Evolutionary conservation across 1,140 invertebrate species (phyloP).

Genomic region (Samia ricini): DNA sequence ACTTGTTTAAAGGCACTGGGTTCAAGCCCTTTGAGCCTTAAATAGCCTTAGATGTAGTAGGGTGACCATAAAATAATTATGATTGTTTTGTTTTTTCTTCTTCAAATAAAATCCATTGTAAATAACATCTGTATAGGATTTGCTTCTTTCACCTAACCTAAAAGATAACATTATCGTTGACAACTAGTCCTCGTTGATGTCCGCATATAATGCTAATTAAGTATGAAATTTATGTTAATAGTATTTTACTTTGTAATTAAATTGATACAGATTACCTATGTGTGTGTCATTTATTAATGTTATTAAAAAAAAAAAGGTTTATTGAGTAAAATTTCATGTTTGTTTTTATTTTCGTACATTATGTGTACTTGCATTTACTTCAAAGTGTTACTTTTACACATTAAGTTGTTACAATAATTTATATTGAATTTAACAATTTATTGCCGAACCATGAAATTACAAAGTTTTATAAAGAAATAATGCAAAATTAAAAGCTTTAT

Average conservation of each 20-base stretch:
- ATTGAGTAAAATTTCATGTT: too few relatives aligned
- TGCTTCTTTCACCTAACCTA: conserved; percentile 33
- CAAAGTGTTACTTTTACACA: too few relatives aligned
- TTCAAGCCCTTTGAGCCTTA: too few relatives aligned
- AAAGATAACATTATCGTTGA: conserved; percentile 35
- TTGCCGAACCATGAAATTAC: too few relatives aligned
- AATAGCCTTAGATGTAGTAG: neutral
- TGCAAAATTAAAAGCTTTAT: too few relatives aligned
- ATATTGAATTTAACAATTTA: too few relatives aligned
- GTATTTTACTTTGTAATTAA: conserved; percentile 13
- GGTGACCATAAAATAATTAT: conserved; percentile 49
- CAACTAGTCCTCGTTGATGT: conserved; percentile 58
- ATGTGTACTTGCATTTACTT: too few relatives aligned
- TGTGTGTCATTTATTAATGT: conserved; percentile 48
- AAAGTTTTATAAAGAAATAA: too few relatives aligned
- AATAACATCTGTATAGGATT: conserved; percentile 43
- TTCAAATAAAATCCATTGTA: conserved; percentile 44
- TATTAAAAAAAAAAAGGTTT: conserved; percentile 12
- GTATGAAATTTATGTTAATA: conserved; percentile 53
- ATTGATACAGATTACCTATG: neutral
- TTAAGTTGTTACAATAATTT: too few relatives aligned
- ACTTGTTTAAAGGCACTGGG: too few relatives aligned
- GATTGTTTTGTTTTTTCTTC: conserved; percentile 28
- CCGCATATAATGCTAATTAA: conserved; percentile 67
- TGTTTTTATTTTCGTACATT: too few relatives aligned